These are phyloP conservation scores for Okamejei kenojei DNA, from an alignment of 2,797 vertebrate genomes.

Conservation along the genomic window DNA sequence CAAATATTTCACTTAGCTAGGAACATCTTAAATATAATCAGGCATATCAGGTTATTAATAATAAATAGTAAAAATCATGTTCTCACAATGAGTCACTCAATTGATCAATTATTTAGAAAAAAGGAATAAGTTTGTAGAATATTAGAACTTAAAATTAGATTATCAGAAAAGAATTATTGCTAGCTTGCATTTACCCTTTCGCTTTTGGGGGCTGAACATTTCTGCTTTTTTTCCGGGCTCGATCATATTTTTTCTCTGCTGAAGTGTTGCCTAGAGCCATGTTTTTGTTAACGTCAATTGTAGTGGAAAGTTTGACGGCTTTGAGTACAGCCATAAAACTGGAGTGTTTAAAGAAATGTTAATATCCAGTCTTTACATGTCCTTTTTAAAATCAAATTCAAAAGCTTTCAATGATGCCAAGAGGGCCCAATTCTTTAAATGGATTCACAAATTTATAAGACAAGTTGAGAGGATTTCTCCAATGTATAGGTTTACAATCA, in stretches of 20 bases:
- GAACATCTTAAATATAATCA: not conserved
- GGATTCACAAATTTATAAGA: not conserved
- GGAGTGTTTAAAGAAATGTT: not conserved
- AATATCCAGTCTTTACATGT: not conserved
- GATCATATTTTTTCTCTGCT: not conserved
- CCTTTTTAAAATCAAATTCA: not conserved
- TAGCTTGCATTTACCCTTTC: constrained; percentile 26
- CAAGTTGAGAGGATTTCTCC: not conserved
- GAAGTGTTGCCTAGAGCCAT: not conserved
- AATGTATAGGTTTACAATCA: not conserved
- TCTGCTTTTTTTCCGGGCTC: not conserved
- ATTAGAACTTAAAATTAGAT: constrained; percentile 9
- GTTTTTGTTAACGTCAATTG: not conserved
- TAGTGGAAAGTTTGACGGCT: not conserved
- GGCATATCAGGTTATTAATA: not conserved
- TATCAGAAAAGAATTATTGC: not conserved
- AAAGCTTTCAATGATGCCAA: not conserved
- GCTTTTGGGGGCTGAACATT: not conserved
- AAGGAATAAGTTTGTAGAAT: not conserved
- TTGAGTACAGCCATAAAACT: not conserved
- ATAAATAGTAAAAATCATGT: not conserved
- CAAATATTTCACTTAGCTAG: constrained; percentile 7
- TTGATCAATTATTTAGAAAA: constrained; percentile 22
- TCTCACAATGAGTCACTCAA: constrained; percentile 6
- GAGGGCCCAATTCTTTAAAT: not conserved